Percentiles rank a stretch among this genome's conserved stretches.
These are phyloP conservation scores for Pygoscelis adeliae DNA, from an alignment of 2,113 vertebrate species.

Conservation along the genomic window DNA sequence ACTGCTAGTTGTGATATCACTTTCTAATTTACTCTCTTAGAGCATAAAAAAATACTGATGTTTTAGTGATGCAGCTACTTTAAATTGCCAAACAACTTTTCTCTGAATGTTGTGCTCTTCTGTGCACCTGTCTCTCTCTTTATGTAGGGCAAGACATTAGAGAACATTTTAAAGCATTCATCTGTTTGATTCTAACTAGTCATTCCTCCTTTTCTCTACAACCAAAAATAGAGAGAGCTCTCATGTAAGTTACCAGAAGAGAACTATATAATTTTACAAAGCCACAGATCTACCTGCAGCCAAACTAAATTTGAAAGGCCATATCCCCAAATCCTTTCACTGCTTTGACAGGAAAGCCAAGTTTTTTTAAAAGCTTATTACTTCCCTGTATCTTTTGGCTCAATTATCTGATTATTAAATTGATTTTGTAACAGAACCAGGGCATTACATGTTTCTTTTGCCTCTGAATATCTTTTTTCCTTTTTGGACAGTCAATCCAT, in stretches of 20 bases:
- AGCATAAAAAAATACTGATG: neutral
- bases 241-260: neutral
- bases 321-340: neutral
- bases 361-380: neutral
- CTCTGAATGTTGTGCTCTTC: neutral
- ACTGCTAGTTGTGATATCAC: neutral
- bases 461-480: neutral
- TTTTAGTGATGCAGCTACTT: neutral
- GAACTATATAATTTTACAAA: neutral
- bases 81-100: neutral
- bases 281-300: neutral
- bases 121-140: neutral
- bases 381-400: neutral
- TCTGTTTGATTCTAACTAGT: neutral
- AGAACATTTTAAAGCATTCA: neutral
- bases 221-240: neutral
- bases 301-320: neutral
- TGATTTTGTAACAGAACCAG: conserved; percentile 29
- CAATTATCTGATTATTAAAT: conserved; percentile 35
- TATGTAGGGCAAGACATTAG: neutral
- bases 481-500: neutral
- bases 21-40: neutral
- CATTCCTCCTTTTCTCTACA: neutral
- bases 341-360: neutral
- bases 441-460: neutral